Conservation (phyloP, 2,797 vertebrate genomes). For the Gymnopithys bicolor region DNA sequence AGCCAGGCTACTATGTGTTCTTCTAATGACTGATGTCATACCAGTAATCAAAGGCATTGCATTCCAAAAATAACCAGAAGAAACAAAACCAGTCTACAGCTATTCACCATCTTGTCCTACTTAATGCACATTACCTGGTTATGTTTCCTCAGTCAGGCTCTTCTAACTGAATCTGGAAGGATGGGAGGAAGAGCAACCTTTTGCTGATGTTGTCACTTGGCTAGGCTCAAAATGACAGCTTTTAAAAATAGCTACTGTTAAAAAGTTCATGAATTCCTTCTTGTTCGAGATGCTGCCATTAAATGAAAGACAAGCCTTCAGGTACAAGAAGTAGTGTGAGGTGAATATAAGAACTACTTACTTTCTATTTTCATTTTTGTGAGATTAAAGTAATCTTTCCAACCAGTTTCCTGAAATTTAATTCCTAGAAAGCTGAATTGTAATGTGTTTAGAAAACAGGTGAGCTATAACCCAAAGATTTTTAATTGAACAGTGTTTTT, state of each 20-base stretch:
- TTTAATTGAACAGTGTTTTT: neutral
- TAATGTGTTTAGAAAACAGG: neutral
- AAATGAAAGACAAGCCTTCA: neutral
- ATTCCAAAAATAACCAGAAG: slow-evolving; percentile 22
- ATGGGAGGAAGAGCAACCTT: neutral
- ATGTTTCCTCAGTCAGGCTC: neutral
- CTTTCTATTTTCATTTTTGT: neutral
- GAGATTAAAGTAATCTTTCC: neutral
- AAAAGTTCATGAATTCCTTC: slow-evolving; percentile 11
- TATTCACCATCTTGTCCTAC: slow-evolving; percentile 24
- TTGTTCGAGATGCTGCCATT: neutral
- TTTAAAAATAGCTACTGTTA: slow-evolving; percentile 25
- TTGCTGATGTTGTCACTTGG: neutral
- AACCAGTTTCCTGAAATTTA: neutral
- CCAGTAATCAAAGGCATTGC: slow-evolving; percentile 26
- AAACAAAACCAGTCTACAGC: slow-evolving; percentile 31
- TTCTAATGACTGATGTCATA: slow-evolving; percentile 33
- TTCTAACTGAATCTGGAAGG: neutral
- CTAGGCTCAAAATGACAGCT: neutral
- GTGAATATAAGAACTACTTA: neutral
- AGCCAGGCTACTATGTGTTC: neutral
- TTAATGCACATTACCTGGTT: slow-evolving; percentile 26
- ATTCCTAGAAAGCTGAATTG: neutral
- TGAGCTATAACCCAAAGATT: neutral
- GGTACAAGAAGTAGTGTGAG: neutral